These are phyloP conservation scores for Mesoclemmys tuberculata DNA, from an alignment of 2,113 vertebrate genomes.

Conservation along the genomic window DNA sequence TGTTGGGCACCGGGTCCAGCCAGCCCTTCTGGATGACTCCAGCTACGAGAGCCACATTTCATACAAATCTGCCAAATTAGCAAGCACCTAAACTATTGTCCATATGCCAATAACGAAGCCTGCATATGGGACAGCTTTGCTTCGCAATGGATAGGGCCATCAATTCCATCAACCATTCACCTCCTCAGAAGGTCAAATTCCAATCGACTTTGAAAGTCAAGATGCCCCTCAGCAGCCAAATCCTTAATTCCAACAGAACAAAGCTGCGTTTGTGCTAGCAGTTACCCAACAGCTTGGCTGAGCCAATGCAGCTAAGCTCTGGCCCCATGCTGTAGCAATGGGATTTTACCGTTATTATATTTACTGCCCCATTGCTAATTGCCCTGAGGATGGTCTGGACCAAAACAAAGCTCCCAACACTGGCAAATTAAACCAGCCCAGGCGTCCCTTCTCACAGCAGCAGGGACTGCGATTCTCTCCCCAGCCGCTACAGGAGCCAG, in stretches of 20 bases:
- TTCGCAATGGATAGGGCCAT: not conserved
- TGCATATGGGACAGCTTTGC: not conserved
- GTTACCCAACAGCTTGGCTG: not conserved
- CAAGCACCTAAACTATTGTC: not conserved
- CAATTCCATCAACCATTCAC: not conserved
- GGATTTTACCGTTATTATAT: not conserved
- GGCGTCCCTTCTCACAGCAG: not conserved
- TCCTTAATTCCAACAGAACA: not conserved
- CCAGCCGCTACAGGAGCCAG: not conserved
- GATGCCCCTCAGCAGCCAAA: not conserved
- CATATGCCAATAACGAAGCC: not conserved
- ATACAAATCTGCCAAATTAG: not conserved
- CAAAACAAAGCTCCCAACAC: not conserved
- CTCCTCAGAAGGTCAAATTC: not conserved
- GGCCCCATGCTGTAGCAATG: not conserved
- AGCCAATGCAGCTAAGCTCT: not conserved
- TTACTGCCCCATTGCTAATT: not conserved
- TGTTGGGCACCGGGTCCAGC: not conserved
- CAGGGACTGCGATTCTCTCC: not conserved
- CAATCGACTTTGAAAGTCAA: not conserved
- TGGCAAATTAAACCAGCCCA: not conserved
- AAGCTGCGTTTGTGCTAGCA: not conserved
- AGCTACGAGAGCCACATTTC: not conserved
- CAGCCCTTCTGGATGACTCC: not conserved
- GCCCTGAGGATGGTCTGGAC: not conserved